Base-by-base conservation (phyloP, 2,888 invertebrate genomes). In the Eristalinus aeneus region DNA sequence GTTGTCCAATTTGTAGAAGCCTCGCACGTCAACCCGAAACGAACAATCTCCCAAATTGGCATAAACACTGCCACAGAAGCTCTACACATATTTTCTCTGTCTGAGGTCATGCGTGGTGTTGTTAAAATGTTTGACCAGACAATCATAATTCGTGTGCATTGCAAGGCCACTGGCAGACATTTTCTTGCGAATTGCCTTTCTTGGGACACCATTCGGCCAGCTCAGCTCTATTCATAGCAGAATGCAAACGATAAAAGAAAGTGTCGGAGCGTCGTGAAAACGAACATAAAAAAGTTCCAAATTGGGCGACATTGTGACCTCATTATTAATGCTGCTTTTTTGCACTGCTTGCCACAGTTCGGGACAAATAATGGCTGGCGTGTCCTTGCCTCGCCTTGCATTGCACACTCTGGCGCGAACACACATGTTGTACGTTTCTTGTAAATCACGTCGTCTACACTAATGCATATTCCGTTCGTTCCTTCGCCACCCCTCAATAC, bases 231-330 rank as follows among this genome's bases (percentile, higher is more conserved):
- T 46, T 56, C 56, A 63, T 16, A 4, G 11, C 32, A 32, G 11
- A 34, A 63, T 20, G 34, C 31, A 34, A n/a, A 16, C 16, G 34
- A 61, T 58, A 58, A 36, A 46, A 60, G 61, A 67, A 72, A 80
- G 75, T 72, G 67, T 56, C 75, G 75, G 72, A 61, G 72, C 65
- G 46, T 58, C 46, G 46, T 67, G 79, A 79, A 84, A 76, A 75
- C 46, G 72, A 63, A 67, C 68, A 58, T 75, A 75, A 72, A 84
- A 71, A 11, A 67, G 11, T 56, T 54, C 72, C 61, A 80, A 84
- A 84, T 76, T 75, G 84, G 65, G 65, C 67, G 80, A 76, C 61
- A 75, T 80, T 84, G 69, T 72, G 75, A 80, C 67, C 80, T 72
- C 75, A 72, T 80, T 84, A 80, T 72, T 80, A 84, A 68, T 22